Percentiles rank a stretch among this genome's conserved stretches.
phyloP scores from a whole-genome alignment of 2,113 vertebrate species.

The Oxyruncus cristatus region DNA sequence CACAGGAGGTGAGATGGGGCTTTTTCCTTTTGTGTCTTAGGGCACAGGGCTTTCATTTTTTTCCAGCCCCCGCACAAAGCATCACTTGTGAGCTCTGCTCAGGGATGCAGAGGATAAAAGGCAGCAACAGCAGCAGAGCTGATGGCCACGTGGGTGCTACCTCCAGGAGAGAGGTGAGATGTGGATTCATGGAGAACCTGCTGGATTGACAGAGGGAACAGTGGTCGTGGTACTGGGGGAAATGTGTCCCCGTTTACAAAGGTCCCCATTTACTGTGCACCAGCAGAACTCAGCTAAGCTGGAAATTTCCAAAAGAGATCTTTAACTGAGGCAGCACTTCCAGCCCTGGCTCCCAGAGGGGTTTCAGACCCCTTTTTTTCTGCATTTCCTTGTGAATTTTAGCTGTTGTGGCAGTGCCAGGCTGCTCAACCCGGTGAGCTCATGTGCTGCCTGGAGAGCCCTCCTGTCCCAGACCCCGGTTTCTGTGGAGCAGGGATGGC shows the following conservation, averaged over 20 bases:
- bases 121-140: not conserved
- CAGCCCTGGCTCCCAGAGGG: not conserved
- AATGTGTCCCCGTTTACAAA: not conserved
- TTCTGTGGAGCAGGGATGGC: too few relatives aligned
- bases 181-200: not conserved
- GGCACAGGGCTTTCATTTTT: not conserved
- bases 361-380: not conserved
- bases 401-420: not conserved
- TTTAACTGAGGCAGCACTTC: not conserved
- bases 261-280: not conserved
- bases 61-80: not conserved
- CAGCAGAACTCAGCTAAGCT: not conserved
- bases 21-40: not conserved
- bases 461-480: rapidly evolving
- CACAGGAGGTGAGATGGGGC: not conserved
- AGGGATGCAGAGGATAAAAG: not conserved
- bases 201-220: not conserved
- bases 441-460: not conserved
- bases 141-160: rapidly evolving
- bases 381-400: not conserved
- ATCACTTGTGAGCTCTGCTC: not conserved
- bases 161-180: not conserved
- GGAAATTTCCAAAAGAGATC: not conserved
- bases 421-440: rapidly evolving
- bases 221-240: not conserved